Evolutionary conservation across 2,797 vertebrate genomes (phyloP), one percentile per base, ranked within the genome.

Genomic region (Onychomys leucogaster): DNA sequence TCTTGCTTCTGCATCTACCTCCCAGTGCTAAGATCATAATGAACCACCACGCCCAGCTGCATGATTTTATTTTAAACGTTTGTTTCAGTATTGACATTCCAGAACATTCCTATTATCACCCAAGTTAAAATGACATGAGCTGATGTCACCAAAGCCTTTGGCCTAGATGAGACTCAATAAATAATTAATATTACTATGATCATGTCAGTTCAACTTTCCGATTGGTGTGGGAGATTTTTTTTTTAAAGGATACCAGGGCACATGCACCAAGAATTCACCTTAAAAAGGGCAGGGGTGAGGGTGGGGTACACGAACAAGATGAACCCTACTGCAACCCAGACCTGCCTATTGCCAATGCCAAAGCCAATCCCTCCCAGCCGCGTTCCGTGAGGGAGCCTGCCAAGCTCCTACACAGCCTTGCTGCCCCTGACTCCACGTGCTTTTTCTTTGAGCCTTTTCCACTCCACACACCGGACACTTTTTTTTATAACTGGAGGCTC

Each of bases 11-110:
- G 13, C 34, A 63, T 80, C 49, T 55, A 32, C 17, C 67, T 87
- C 67, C 67, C 67, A 73, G 85, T 11, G 8, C 49, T 29, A n/a
- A 10, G 85, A 41, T 57, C 37, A 55, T 29, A 73, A 1, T 29
- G n/a, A 29, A 9, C n/a, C 49, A 29, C 85, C 23, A 55, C 6
- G 19, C 5, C 16, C 25, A 6, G 25, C 23, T 37, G 16, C 10
- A 46, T 65, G 49, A 65, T 27, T 81, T 73, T 69, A n/a, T 82
- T 96, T 59, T 76, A 91, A 95, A 77, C 43, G 23, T 49, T 57
- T 34, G 55, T 43, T 86, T 67, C 84, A 46, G 46, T 67, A 52
- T 52, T 1, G 13, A 43, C 61, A 27, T 90, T 93, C 52, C 63
- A 76, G 91, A 94, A 91, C 41, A 80, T 9, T 34, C 41, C 94